Conservation (phyloP, 2,113 vertebrate species). For the Piaya cayana region DNA sequence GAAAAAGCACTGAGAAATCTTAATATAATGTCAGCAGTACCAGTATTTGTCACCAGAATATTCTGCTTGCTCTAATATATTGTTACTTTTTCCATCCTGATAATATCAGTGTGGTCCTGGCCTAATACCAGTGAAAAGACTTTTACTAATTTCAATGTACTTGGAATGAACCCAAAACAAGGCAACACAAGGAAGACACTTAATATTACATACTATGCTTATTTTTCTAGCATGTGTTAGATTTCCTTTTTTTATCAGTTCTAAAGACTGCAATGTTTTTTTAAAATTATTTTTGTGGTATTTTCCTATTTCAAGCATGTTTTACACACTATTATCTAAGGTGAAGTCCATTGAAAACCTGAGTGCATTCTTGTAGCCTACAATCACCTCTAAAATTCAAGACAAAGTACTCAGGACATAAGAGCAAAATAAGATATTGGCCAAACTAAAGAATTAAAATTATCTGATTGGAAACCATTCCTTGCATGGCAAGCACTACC, state of each 20-base stretch:
- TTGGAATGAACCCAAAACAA: neutral
- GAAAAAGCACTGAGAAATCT: neutral
- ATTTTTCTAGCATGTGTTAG: neutral
- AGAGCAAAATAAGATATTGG: neutral
- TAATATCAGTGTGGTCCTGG: neutral
- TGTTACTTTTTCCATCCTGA: neutral
- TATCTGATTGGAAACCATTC: neutral
- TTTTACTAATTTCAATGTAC: neutral
- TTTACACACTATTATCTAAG: neutral
- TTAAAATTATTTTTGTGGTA: neutral
- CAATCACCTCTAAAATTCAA: neutral
- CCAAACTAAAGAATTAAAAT: neutral
- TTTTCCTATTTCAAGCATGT: neutral
- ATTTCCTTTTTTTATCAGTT: neutral
- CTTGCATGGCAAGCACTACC: neutral
- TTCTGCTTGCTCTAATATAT: neutral
- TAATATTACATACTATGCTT: neutral
- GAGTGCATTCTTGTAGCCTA: neutral
- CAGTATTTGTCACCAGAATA: neutral
- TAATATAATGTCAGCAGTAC: neutral
- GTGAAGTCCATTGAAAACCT: neutral
- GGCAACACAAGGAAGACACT: neutral
- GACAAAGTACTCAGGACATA: neutral
- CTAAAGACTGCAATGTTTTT: neutral
- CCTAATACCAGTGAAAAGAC: neutral